Evolutionary conservation across 2,888 invertebrate species (phyloP).

Genomic region (Stratiomys singularior): DNA sequence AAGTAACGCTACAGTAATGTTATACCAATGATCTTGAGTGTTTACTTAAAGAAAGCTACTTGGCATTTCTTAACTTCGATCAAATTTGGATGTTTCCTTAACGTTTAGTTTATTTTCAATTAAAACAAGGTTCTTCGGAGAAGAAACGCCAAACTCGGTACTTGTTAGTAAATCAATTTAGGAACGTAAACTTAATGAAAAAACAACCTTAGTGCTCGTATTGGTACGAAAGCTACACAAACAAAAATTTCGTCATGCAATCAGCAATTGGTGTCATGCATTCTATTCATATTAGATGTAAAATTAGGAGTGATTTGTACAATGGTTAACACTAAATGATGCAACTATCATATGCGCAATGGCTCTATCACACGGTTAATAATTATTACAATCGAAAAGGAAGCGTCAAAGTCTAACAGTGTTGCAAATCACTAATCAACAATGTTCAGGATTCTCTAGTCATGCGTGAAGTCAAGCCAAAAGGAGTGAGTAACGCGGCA

Average conservation of each 20-base stretch:
- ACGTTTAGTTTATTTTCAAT: not conserved
- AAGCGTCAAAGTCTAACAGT: not conserved
- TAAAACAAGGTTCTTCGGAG: no score
- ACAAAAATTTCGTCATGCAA: not conserved
- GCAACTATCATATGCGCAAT: not conserved
- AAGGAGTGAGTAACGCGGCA: not conserved
- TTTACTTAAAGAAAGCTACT: not conserved
- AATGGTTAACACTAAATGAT: slow-evolving; percentile 14
- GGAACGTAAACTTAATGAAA: not conserved
- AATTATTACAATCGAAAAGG: not conserved
- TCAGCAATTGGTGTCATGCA: not conserved
- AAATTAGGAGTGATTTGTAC: not conserved
- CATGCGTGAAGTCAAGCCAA: slow-evolving; percentile 21
- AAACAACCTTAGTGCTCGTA: not conserved
- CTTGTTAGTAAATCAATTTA: not conserved
- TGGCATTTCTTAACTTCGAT: not conserved
- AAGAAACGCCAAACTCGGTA: not conserved
- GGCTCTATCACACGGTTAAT: not conserved
- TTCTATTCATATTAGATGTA: slow-evolving; percentile 6
- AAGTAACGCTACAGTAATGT: no score
- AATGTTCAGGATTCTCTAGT: not conserved
- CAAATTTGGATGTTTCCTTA: not conserved
- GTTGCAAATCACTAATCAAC: no score
- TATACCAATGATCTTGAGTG: no score
- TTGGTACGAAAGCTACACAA: not conserved